Conservation (phyloP, 2,113 vertebrate genomes). For the Neodon shergylaensis region DNA sequence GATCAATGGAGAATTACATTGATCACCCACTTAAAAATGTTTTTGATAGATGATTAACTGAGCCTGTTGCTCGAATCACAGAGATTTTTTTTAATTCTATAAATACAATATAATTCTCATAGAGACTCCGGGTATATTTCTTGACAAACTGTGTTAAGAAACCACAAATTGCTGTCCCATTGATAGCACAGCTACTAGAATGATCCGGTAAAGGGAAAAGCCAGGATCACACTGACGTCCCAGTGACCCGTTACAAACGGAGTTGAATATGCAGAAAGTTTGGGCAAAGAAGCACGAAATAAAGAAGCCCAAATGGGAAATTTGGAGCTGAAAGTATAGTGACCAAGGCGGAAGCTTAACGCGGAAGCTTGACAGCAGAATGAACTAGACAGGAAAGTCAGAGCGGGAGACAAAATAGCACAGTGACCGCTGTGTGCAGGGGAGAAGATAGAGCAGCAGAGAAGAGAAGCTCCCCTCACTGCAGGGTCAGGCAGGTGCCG, state of each 20-base stretch:
- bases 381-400: neutral
- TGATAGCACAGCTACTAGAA: neutral
- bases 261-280: neutral
- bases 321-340: neutral
- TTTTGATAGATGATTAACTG: neutral
- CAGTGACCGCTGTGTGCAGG: no score
- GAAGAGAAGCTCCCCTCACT: neutral
- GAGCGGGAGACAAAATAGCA: neutral
- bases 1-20: neutral
- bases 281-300: neutral
- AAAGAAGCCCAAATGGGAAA: neutral
- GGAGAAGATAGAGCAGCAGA: neutral
- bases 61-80: neutral
- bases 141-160: neutral
- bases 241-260: neutral
- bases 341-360: neutral
- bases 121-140: neutral
- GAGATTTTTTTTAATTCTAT: neutral
- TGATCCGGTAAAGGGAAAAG: neutral
- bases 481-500: no score
- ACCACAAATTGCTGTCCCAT: fast-evolving
- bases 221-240: neutral
- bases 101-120: neutral
- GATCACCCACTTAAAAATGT: neutral
- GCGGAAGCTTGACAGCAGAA: neutral